Conservation (phyloP, 2,113 vertebrate genomes). For the Sula dactylatra region DNA sequence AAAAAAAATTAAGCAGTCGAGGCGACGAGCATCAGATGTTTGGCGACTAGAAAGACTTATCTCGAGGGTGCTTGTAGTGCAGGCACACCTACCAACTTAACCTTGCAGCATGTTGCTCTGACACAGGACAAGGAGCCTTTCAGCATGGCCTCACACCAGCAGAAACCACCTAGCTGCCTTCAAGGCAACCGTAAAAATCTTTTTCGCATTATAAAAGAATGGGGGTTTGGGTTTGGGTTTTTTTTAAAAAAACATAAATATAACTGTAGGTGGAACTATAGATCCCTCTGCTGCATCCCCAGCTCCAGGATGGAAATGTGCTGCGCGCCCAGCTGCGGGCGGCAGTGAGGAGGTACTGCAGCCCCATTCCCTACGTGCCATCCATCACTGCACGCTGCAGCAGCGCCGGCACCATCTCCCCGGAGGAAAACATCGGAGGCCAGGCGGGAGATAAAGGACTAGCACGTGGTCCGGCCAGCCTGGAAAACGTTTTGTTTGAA, state of each 20-base stretch:
- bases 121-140: neutral
- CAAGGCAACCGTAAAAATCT: neutral
- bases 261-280: neutral
- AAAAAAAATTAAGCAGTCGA: neutral
- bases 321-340: neutral
- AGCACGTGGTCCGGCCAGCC: neutral
- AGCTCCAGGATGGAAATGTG: neutral
- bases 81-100: neutral
- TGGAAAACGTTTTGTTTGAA: neutral
- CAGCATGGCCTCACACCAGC: neutral
- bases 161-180: neutral
- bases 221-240: neutral
- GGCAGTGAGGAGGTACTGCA: slow-evolving; percentile 47
- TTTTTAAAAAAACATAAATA: neutral
- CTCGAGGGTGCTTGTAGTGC: neutral
- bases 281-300: neutral
- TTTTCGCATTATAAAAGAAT: neutral
- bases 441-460: neutral
- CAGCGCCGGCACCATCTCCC: neutral
- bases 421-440: neutral
- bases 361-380: slow-evolving; percentile 63
- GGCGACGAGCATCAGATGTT: neutral
- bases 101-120: neutral
- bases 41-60: neutral
- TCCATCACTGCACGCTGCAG: slow-evolving; percentile 6